Percentiles rank a stretch among this genome's conserved stretches.
Evolutionary conservation across 2,797 vertebrate genomes (phyloP).

Genomic region (Pangasius sanitwongsei): DNA sequence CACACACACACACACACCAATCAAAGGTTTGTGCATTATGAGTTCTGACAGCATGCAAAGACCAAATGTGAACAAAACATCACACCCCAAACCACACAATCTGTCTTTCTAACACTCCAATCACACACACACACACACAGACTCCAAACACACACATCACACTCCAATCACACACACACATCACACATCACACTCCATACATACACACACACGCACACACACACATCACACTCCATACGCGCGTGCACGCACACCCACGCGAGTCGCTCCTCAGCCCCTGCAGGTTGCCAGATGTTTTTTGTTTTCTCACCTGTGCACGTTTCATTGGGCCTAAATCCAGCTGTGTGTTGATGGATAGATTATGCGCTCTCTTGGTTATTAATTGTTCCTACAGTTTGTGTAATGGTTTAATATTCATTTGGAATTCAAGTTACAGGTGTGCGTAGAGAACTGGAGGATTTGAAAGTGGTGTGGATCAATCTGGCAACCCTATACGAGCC

Average conservation of each 20-base stretch:
- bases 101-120: not conserved
- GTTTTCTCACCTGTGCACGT: not conserved
- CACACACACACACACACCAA: not conserved
- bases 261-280: not conserved
- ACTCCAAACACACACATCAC: not conserved
- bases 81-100: not conserved
- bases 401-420: not conserved
- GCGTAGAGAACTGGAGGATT: not conserved
- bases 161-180: not conserved
- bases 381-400: not conserved
- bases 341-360: not conserved
- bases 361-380: not conserved
- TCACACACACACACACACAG: not conserved
- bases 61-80: constrained; percentile 20
- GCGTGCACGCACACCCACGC: too few species aligned
- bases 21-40: constrained; percentile 16
- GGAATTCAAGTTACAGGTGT: not conserved
- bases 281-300: not conserved
- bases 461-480: not conserved
- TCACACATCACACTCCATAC: too few species aligned
- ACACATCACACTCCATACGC: too few species aligned
- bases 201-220: not conserved
- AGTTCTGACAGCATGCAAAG: constrained; percentile 43
- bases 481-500: not conserved
- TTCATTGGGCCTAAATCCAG: not conserved